Base-by-base conservation (phyloP, 2,797 vertebrate genomes). In the Bucorvus abyssinicus region DNA sequence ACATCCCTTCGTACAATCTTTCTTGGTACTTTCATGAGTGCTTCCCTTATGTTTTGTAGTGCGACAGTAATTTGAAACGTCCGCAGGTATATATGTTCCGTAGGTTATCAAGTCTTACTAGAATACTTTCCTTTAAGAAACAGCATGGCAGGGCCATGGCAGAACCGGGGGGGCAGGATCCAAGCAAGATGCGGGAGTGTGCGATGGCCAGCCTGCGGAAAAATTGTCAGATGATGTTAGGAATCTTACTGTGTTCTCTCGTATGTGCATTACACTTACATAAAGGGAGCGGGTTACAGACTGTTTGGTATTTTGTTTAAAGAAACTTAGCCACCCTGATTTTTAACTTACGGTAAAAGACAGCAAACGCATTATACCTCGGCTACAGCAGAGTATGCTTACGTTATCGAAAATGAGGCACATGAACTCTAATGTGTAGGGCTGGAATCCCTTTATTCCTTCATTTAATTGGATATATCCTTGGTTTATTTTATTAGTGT, bases 181-280 rank as follows among this genome's bases (percentile, higher is more conserved):
- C 0, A 0, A 50, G 47, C 5, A 34, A 20, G 45, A 4, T 7
- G 24, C 2, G 4, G 49, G n/a, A 52, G 6, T 21, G 65, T 55
- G 53, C 14, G 56, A 16, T 6, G 40, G 52, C 60, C 52, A 49
- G 47, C 68, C 42, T 64, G 15, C 44, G 19, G 70, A 2, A 56
- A 45, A 84, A 34, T 19, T 22, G 6, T 34, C 18, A 42, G 63
- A 7, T 60, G 19, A 22, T n/a, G 12, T 4, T 32, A 36, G 68
- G 67, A 87, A 34, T 42, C 27, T 4, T 29, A 15, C 27, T 42
- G 34, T 24, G 36, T 73, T 79, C 55, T 73, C 65, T 9, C 19
- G 38, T 60, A 4, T 1, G 44, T 49, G 30, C 34, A 18, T 65
- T 59, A 55, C 27, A 8, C 34, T 44, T 18, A 22, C 30, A 22